Base-by-base conservation (phyloP, 2,888 invertebrate genomes). In the Eremobia ochroleuca region DNA sequence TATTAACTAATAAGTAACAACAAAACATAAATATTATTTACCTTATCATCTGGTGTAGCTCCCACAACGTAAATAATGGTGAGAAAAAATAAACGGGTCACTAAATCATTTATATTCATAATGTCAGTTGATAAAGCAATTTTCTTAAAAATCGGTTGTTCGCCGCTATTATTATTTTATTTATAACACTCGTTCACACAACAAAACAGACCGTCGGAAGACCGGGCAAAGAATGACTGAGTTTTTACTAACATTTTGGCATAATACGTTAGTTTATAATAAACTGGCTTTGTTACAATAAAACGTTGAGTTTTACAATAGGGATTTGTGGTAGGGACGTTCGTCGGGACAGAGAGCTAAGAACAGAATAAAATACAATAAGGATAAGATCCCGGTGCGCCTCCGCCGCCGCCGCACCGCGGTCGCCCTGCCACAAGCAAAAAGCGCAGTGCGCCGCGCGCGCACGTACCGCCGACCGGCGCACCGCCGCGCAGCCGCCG, bases 281-380 rank as follows among this genome's bases (percentile, higher is more conserved):
- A 81, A 91, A 90, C 90, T 90, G 87, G 87, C 92, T 92, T 92
- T 91, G 90, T 93, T 91, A 88, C 80, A 90, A 88, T 89, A 89
- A 87, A 90, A 90, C 86, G 85, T 85, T 85, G 77, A 82, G 83
- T 81, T 83, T 86, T 88, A 90, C 91, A 90, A 90, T 88, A 88
- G 88, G 90, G 90, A 91, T 89, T 89, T 87, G 88, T 89, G 84
- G 88, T 88, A 88, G 91, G 92, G 92, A 93, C 95, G 95, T 94
- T 93, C 94, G 92, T 83, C 92, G 91, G 91, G 92, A 92, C 92
- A 92, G 94, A 94, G 93, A 92, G 94, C 93, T 92, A 92, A 92
- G 93, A 94, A 93, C 94, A 91, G 95, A 96, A 95, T 96, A 96
- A 95, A 94, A 94, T 93, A 94, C 93, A 95, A 93, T 92, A 94